These are phyloP conservation scores for Andrena bucephala DNA, from an alignment of 2,888 invertebrate genomes.

Conservation along the genomic window DNA sequence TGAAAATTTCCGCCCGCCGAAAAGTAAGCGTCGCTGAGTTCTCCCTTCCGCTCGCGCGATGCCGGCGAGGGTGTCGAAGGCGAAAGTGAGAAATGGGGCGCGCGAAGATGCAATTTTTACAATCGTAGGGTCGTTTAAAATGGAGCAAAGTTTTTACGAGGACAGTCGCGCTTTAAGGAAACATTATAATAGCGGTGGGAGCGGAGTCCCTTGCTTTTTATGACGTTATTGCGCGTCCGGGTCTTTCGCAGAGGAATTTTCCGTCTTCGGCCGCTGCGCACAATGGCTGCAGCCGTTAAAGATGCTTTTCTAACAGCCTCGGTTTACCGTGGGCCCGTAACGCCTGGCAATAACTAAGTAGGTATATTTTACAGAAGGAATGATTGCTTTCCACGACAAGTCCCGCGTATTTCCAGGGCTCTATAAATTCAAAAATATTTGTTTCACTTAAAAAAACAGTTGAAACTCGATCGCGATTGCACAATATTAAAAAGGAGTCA, in stretches of 20 bases:
- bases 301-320: neutral
- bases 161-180: conserved; percentile 46
- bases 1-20: neutral
- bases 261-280: conserved; percentile 19
- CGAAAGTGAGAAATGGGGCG: neutral
- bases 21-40: neutral
- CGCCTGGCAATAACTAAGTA: neutral
- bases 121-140: conserved; percentile 73
- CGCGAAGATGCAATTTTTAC: conserved; percentile 42
- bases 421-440: too few relatives aligned
- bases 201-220: conserved; percentile 59
- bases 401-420: too few relatives aligned
- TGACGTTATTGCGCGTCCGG: conserved; percentile 43
- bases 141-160: conserved; percentile 74
- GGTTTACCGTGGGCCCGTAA: neutral
- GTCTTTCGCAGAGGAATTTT: conserved; percentile 48
- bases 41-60: neutral
- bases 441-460: too few relatives aligned
- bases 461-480: too few relatives aligned
- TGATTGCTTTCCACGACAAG: neutral
- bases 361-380: neutral
- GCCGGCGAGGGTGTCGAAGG: neutral
- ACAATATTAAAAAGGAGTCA: too few relatives aligned
- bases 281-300: conserved; percentile 5
- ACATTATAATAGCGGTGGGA: conserved; percentile 32